phyloP scores from a whole-genome alignment of 2,113 vertebrate genomes.

The Erinaceus europaeus region DNA sequence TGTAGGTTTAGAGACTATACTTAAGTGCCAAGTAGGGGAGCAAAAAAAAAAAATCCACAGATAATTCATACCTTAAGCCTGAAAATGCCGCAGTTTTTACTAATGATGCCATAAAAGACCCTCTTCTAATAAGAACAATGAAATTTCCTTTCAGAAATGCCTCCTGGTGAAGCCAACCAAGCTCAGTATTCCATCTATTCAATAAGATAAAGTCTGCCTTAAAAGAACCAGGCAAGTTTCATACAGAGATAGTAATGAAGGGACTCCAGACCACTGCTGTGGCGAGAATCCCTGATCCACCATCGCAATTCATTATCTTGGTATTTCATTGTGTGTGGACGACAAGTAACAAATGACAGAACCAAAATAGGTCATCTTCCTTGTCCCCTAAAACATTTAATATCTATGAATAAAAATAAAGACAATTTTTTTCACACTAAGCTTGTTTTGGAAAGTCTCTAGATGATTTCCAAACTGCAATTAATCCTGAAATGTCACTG shows the following conservation, averaged over 20 bases:
- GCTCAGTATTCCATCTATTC: not conserved
- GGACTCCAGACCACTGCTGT: not conserved
- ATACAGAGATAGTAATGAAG: not conserved
- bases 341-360: not conserved
- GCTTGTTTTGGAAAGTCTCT: not conserved
- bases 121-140: not conserved
- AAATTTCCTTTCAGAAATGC: not conserved
- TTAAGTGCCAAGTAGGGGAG: not conserved
- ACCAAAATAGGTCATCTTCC: not conserved
- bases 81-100: not conserved
- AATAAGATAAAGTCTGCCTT: not conserved
- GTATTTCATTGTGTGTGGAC: not conserved
- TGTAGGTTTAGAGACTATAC: not conserved
- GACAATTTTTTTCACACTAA: not conserved
- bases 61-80: not conserved
- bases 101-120: not conserved
- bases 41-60: not conserved
- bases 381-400: not conserved
- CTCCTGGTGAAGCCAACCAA: not conserved
- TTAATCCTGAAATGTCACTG: not conserved
- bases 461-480: not conserved
- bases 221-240: not conserved
- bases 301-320: not conserved
- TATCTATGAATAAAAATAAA: constrained; percentile 10
- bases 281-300: rapidly evolving